Conservation (phyloP, 2,113 vertebrate genomes). For the Propithecus coquereli region DNA sequence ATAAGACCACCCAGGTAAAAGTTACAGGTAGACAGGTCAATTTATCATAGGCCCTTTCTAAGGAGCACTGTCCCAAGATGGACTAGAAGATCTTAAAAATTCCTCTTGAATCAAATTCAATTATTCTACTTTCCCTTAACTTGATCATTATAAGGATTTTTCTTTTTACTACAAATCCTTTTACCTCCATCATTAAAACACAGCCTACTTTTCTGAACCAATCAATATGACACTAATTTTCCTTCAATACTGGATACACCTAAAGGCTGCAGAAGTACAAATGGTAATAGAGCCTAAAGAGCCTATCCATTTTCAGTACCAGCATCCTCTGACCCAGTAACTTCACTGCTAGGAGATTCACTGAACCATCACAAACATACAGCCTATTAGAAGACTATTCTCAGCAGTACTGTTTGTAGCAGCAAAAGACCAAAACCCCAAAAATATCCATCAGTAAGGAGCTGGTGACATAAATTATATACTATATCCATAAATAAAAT, state of each 20-base stretch:
- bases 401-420: neutral
- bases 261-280: neutral
- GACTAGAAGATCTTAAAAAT: neutral
- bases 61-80: neutral
- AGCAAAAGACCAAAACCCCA: neutral
- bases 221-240: neutral
- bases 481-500: neutral
- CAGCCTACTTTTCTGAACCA: neutral
- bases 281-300: neutral
- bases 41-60: neutral
- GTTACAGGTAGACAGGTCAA: neutral
- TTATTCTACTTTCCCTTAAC: neutral
- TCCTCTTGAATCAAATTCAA: neutral
- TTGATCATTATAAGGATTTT: neutral
- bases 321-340: constrained; percentile 5
- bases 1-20: neutral
- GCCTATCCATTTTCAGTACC: neutral
- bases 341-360: neutral
- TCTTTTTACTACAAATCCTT: neutral
- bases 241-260: neutral
- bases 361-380: neutral
- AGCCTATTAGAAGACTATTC: constrained; percentile 5
- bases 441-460: neutral
- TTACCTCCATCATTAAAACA: constrained; percentile 22
- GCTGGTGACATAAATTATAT: neutral